These are phyloP conservation scores for Steinernema khuongi DNA, from an alignment of 1,140 invertebrate genomes.

Conservation along the genomic window DNA sequence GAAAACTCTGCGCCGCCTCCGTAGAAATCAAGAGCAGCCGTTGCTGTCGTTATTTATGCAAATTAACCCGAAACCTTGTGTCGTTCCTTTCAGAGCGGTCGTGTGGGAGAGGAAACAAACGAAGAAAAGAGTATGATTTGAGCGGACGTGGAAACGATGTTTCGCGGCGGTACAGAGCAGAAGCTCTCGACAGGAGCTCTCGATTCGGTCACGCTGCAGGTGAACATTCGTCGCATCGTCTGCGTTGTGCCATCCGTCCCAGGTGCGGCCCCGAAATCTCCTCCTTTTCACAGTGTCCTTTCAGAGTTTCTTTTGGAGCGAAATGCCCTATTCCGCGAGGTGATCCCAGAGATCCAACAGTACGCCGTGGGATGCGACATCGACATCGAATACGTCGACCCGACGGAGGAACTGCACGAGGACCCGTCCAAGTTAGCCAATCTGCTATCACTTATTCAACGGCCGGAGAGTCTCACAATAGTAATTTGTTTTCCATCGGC, in stretches of 20 bases:
- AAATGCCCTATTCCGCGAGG: constrained; percentile 29
- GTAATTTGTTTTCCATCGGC: neutral
- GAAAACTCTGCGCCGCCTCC: no score
- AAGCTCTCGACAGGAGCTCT: constrained; percentile 7
- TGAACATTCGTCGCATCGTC: neutral
- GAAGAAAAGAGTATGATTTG: neutral
- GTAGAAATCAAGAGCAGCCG: no score
- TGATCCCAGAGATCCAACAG: constrained; percentile 33
- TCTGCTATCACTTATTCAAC: constrained; percentile 15
- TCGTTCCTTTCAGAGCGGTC: neutral
- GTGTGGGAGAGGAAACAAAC: neutral
- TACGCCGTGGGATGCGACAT: constrained; percentile 26
- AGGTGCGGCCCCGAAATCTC: neutral
- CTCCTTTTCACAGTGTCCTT: constrained; percentile 12
- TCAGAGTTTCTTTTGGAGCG: constrained; percentile 32
- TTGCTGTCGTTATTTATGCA: neutral
- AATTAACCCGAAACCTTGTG: neutral
- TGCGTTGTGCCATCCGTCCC: neutral
- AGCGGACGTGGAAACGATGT: constrained; percentile 7
- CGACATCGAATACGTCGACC: constrained; percentile 33
- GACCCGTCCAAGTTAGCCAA: constrained; percentile 2
- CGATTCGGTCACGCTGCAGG: constrained; percentile 19
- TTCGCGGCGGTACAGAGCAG: constrained; percentile 23
- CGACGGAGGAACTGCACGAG: constrained; percentile 25
- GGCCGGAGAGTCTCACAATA: constrained; percentile 16